A percentile compares a stretch with the other conserved stretches of the same genome.
These are phyloP conservation scores for Planiliza haematocheilus DNA, from an alignment of 2,113 vertebrate species.

Conservation along the genomic window DNA sequence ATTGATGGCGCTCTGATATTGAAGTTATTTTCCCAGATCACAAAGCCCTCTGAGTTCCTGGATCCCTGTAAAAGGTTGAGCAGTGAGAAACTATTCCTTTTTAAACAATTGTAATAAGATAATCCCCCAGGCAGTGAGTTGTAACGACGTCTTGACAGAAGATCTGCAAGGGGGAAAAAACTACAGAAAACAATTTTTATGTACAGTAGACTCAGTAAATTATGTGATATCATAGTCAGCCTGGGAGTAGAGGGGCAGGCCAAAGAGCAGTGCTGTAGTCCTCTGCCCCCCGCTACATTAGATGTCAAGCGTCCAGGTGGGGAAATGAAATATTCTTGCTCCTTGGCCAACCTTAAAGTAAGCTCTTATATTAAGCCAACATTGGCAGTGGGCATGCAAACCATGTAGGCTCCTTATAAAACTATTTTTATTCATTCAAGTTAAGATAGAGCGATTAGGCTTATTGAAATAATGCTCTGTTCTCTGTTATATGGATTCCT, in stretches of 20 bases:
- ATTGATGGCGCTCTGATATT: constrained; percentile 43
- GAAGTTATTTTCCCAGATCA: constrained; percentile 47
- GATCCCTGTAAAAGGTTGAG: constrained; percentile 53
- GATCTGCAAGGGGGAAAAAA: constrained; percentile 45
- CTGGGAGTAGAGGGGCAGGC: constrained; percentile 21
- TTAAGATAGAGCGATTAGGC: constrained; percentile 34
- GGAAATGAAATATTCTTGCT: constrained; percentile 54
- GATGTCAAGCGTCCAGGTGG: constrained; percentile 51
- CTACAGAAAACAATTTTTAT: constrained; percentile 62
- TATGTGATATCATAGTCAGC: constrained; percentile 41
- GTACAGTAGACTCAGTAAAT: constrained; percentile 57
- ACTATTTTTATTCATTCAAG: constrained; percentile 45
- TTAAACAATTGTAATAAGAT: constrained; percentile 73
- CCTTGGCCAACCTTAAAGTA: constrained; percentile 42
- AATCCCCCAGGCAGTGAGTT: constrained; percentile 54
- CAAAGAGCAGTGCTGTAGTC: constrained; percentile 23
- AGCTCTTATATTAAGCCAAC: constrained; percentile 41
- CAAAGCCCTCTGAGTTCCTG: constrained; percentile 41
- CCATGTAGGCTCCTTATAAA: constrained; percentile 36
- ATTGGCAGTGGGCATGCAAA: constrained; percentile 47
- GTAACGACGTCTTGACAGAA: constrained; percentile 54
- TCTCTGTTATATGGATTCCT: constrained; percentile 31
- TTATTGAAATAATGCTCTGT: constrained; percentile 51
- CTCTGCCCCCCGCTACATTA: constrained; percentile 22
- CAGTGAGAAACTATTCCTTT: constrained; percentile 50